Conservation (phyloP, 2,797 vertebrate species). For the Botia kubotai region DNA sequence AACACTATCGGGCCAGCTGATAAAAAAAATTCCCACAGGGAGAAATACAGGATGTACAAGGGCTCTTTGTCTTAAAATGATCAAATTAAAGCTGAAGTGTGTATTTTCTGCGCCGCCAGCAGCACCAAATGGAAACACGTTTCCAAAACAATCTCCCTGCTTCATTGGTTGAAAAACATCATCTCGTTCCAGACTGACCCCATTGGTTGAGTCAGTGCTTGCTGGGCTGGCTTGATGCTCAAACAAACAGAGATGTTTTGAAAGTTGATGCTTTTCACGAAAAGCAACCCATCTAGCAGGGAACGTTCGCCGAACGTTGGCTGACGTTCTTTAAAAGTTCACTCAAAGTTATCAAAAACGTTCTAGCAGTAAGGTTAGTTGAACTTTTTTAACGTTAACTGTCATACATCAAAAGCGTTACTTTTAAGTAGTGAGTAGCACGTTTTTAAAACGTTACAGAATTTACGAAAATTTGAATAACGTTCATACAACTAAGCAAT, state of each 20-base stretch:
- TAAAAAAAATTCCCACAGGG: neutral
- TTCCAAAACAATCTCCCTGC: neutral
- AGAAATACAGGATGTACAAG: slow-evolving; percentile 18
- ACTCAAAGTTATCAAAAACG: too few species aligned
- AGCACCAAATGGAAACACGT: neutral
- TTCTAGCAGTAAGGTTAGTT: too few species aligned
- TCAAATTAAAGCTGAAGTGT: slow-evolving; percentile 4
- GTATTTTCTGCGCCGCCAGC: neutral
- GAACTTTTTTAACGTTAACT: too few species aligned
- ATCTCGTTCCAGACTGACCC: neutral
- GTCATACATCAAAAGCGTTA: too few species aligned
- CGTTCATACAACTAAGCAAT: too few species aligned
- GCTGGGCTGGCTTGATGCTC: neutral
- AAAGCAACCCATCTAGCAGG: neutral
- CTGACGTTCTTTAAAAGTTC: too few species aligned
- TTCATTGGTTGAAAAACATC: neutral
- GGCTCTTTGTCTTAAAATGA: slow-evolving; percentile 15
- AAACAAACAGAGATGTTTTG: neutral
- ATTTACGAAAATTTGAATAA: too few species aligned
- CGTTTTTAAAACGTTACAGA: too few species aligned
- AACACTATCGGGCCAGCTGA: slow-evolving; percentile 5
- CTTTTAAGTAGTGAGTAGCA: too few species aligned
- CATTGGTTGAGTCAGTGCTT: neutral
- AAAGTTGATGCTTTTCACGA: neutral
- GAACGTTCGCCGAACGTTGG: too few species aligned